These are phyloP conservation scores for Limnephilus auricula DNA, from an alignment of 2,888 invertebrate species.

Conservation along the genomic window DNA sequence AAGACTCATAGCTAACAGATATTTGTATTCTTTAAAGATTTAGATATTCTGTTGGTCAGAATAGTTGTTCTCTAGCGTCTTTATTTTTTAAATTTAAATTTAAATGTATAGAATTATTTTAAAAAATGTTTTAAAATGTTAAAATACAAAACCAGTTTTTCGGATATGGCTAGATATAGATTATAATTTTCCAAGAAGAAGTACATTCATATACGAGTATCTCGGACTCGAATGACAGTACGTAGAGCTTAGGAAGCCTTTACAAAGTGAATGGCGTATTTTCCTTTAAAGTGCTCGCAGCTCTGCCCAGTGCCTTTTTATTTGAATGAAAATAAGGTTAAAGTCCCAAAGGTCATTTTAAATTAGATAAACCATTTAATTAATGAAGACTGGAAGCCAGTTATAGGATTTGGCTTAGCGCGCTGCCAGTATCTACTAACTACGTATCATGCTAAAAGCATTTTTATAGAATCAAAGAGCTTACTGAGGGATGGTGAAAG, in stretches of 20 bases:
- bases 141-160: too few relatives aligned
- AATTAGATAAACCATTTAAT: not conserved
- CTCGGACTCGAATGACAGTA: too few relatives aligned
- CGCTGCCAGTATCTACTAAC: not conserved
- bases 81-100: too few relatives aligned
- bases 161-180: too few relatives aligned
- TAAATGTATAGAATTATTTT: too few relatives aligned
- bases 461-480: not conserved
- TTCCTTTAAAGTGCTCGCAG: not conserved
- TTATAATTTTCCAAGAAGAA: not conserved
- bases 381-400: not conserved
- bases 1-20: too few relatives aligned
- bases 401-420: not conserved
- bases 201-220: not conserved
- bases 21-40: too few relatives aligned
- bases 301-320: not conserved
- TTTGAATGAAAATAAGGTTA: too few relatives aligned
- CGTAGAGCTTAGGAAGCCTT: not conserved
- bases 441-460: not conserved
- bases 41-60: too few relatives aligned
- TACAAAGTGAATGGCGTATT: not conserved
- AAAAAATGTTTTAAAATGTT: too few relatives aligned
- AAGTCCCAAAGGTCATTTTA: not conserved
- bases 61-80: too few relatives aligned
- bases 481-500: not conserved